Evolutionary conservation across 2,888 invertebrate species (phyloP), one percentile per base, ranked within the genome.

Genomic region (Campopleginae sp.): DNA sequence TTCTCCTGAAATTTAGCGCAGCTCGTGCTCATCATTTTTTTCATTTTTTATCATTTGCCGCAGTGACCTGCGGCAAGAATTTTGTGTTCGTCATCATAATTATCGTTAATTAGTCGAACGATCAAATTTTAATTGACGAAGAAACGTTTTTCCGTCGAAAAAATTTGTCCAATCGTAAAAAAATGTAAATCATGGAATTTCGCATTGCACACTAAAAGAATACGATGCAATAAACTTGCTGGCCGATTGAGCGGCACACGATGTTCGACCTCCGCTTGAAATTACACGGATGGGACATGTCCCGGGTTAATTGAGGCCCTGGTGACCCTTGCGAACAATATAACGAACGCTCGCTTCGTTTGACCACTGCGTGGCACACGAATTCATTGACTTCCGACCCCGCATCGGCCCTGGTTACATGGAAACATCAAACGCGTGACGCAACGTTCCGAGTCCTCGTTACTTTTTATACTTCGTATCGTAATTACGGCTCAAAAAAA

Each of bases 331-430:
- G 75, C 82, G 33, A 46, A 68, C 74, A 85, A 79, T 85, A 79
- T 85, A 78, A 78, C 61, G 70, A 51, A 80, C 77, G 74, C 68
- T 27, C 77, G 51, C 54, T 27, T 75, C 75, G 78, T 75, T 75
- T 51, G 79, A 85, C 78, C 38, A 58, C 48, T 66, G 71, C 58
- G 80, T 84, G 72, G 54, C 81, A 70, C 85, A 85, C 79, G 79
- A 82, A 85, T 85, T 78, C 85, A 77, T 75, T 71, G 82, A 85
- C 85, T 82, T 82, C 78, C 82, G 85, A 79, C 81, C 70, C 74
- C 63, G 38, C 63, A 70, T 77, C 48, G 58, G 63, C 44, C 76
- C 70, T 54, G 46, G 3, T 17, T 33, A 8, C 17, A 58, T 65
- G 61, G 51, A 63, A 70, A 68, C 48, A 42, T 81, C 75, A 83